Base-by-base conservation (phyloP, 2,113 vertebrate species). In the Thymallus thymallus region DNA sequence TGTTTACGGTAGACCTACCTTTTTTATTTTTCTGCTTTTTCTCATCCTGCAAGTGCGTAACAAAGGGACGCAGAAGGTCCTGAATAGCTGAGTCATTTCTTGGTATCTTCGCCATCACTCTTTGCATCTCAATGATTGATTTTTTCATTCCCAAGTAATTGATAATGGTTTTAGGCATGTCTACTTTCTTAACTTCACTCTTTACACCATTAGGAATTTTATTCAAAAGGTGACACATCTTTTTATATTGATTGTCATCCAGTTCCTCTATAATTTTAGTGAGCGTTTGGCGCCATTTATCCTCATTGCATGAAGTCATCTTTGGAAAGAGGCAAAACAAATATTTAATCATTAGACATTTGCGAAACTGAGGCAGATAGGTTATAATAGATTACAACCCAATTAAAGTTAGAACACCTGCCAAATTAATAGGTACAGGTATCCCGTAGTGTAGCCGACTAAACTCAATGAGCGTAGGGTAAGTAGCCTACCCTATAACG, bases 161-260 rank as follows among this genome's bases (percentile, higher is more conserved):
- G 1, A 79, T 32, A 13, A 79, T 74, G 1, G 0, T 55, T 48
- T 62, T 16, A 0, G 72, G 18, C 56, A 85, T 56, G 0, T 78
- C 3, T 3, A 29, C 29, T 0, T 18, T 62, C 0, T 72, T 9
- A 0, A 29, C 3, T 2, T 56, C 5, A 0, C 0, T 0, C 20
- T 48, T 76, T 55, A 29, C 0, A 45, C 58, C 4, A 4, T 9
- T 0, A 2, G 77, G 77, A 20, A 82, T 78, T 45, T 45, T 2
- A 0, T 18, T 1, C 62, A 84, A 14, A 26, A 0, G 2, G 2
- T 0, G 1, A 41, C 76, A 13, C 71, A 73, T 45, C 56, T 71
- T 71, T 0, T 3, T 0, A 9, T n/a, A 73, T 32, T 83, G n/a
- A 0, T 0, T 0, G 0, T 32, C 0, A 0, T 1, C 0, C 61